These are phyloP conservation scores for Sturnus vulgaris DNA, from an alignment of 2,113 vertebrate genomes.

Conservation along the genomic window DNA sequence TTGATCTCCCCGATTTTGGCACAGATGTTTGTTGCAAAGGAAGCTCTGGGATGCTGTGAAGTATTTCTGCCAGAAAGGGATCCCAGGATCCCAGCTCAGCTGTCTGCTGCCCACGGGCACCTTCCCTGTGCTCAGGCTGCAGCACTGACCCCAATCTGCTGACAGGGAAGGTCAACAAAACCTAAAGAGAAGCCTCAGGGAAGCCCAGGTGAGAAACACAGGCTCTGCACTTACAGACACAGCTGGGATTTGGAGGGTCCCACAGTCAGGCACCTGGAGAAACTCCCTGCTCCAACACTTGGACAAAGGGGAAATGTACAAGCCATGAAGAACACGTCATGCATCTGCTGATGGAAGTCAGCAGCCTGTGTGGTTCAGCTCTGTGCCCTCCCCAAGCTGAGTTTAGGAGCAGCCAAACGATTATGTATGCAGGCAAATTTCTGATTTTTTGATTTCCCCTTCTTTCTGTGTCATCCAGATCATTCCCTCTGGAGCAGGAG, in stretches of 20 bases:
- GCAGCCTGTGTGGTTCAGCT: neutral
- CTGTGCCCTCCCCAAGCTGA: neutral
- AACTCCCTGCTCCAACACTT: neutral
- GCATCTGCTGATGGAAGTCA: neutral
- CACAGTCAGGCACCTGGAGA: neutral
- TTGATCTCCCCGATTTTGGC: neutral
- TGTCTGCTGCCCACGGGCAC: neutral
- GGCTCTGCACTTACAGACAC: neutral
- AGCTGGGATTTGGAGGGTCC: neutral
- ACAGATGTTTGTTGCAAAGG: neutral
- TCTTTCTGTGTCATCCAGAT: neutral
- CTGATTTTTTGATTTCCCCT: neutral
- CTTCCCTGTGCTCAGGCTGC: neutral
- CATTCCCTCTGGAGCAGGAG: neutral
- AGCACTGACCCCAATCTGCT: neutral
- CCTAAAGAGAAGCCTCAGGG: neutral
- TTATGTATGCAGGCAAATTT: neutral
- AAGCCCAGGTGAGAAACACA: neutral
- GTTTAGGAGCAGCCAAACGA: neutral
- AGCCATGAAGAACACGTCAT: neutral
- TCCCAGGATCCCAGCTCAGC: neutral
- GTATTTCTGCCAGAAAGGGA: neutral
- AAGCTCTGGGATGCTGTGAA: neutral
- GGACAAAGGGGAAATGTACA: neutral
- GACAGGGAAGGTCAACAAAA: neutral